Conservation (phyloP, 2,113 vertebrate species). For the Trogon melanurus region DNA sequence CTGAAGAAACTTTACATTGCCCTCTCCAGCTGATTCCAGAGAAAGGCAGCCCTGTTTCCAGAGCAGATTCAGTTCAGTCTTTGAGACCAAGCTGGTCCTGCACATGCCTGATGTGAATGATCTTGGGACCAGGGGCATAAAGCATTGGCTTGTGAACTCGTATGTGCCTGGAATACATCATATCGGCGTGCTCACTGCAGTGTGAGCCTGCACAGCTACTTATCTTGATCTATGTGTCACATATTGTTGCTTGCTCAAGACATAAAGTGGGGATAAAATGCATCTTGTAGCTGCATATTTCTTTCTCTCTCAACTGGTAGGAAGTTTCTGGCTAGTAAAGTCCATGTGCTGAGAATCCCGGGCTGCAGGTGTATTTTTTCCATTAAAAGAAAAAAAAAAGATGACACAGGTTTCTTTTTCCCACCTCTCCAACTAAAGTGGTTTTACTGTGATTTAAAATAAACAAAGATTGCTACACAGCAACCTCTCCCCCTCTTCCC, state of each 20-base stretch:
- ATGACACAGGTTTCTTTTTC: not conserved
- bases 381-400: not conserved
- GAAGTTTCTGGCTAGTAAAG: not conserved
- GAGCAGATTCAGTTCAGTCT: not conserved
- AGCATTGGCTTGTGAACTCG: not conserved
- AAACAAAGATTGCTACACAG: conserved; percentile 60
- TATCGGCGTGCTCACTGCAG: not conserved
- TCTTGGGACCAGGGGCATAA: not conserved
- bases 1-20: not conserved
- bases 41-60: not conserved
- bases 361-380: not conserved
- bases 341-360: not conserved
- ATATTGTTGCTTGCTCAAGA: not conserved
- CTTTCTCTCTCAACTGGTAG: not conserved
- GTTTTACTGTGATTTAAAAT: conserved; percentile 47
- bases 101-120: not conserved
- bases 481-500: conserved; percentile 40
- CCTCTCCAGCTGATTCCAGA: not conserved
- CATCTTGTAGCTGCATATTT: not conserved
- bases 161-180: not conserved
- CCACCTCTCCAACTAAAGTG: not conserved
- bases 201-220: not conserved
- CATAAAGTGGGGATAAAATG: not conserved
- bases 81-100: not conserved
- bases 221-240: not conserved